Percentiles rank a stretch among this genome's conserved stretches.
Conservation (phyloP, 2,888 invertebrate genomes). For the Theristus sp. region DNA sequence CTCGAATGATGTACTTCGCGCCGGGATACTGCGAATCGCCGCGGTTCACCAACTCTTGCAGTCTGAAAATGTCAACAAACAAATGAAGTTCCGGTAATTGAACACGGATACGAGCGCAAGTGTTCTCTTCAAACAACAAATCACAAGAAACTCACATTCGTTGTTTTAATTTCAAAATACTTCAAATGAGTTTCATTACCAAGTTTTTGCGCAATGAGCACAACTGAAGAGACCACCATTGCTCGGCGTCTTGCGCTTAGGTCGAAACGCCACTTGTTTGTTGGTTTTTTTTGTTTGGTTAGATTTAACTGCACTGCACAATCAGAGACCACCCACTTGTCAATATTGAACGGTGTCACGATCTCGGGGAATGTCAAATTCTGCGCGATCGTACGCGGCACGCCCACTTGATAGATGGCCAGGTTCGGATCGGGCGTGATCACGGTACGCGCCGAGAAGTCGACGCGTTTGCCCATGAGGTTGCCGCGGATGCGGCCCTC, state of each 20-base stretch:
- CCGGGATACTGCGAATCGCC: conserved; percentile 98
- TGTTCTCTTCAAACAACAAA: too few relatives aligned
- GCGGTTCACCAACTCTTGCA: conserved; percentile 77
- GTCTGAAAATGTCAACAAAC: conserved; percentile 31
- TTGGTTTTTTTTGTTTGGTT: too few relatives aligned
- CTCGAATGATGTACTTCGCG: conserved; percentile 93
- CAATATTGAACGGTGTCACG: conserved; percentile 96
- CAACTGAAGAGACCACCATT: too few relatives aligned
- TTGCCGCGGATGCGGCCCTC: conserved; percentile 98
- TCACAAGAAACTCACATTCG: neutral
- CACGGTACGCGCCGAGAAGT: conserved; percentile 96
- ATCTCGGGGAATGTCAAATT: conserved; percentile 97
- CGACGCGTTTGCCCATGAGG: conserved; percentile 98
- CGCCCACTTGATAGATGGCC: conserved; percentile 79
- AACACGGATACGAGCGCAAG: too few relatives aligned
- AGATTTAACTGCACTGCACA: too few relatives aligned
- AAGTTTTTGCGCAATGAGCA: too few relatives aligned
- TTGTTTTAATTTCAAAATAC: too few relatives aligned
- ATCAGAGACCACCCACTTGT: conserved; percentile 46
- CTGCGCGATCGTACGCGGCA: conserved; percentile 91
- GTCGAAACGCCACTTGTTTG: too few relatives aligned
- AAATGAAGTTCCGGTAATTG: neutral
- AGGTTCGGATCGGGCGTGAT: conserved; percentile 40
- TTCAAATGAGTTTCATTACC: too few relatives aligned
- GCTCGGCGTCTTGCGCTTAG: too few relatives aligned